Evolutionary conservation across 2,888 invertebrate genomes (phyloP), one percentile per base, ranked within the genome.

Genomic region (Ceraclea dissimilis): DNA sequence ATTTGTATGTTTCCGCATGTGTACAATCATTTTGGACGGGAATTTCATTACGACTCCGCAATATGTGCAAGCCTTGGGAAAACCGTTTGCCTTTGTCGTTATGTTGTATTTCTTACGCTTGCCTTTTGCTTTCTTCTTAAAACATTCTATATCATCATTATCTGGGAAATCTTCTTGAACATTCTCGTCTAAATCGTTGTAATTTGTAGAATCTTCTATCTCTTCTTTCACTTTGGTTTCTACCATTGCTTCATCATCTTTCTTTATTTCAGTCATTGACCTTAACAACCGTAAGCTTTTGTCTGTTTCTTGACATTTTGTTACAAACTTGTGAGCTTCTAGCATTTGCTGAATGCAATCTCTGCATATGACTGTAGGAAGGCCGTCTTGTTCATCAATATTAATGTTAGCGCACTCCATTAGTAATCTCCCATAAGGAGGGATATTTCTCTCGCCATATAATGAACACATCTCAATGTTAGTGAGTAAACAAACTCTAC

Each of bases 281-380:
- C 31, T 21, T 10, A 11, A 51, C 21, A 6, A 6, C 19, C 51
- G 46, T 18, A 54, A 20, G 26, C 33, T 43, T 18, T 49, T 31
- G 13, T 60, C 57, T 11, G 60, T 48, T 22, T 57, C 49, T 34
- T 39, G 44, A 33, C 57, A 57, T 46, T 55, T 57, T 11, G 43
- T 49, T 8, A 59, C 39, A 57, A 59, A 57, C 6, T 43, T 34
- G 44, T 59, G 51, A 4, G 54, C 56, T 16, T 47, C 18, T 16
- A 51, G 33, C 22, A 60, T 44, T 33, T 57, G 49, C 4, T 46
- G 10, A 11, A 50, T 19, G 52, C 60, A 60, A 16, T 22, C 17
- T 8, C 43, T 34, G 21, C 60, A 60, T 17, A 60, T 57, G 1
- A 43, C 18, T 13, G 26, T 20, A n/a, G 60, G 60, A 10, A 60